Evolutionary conservation across 2,797 vertebrate genomes (phyloP).

Genomic region (Valencia hispanica): DNA sequence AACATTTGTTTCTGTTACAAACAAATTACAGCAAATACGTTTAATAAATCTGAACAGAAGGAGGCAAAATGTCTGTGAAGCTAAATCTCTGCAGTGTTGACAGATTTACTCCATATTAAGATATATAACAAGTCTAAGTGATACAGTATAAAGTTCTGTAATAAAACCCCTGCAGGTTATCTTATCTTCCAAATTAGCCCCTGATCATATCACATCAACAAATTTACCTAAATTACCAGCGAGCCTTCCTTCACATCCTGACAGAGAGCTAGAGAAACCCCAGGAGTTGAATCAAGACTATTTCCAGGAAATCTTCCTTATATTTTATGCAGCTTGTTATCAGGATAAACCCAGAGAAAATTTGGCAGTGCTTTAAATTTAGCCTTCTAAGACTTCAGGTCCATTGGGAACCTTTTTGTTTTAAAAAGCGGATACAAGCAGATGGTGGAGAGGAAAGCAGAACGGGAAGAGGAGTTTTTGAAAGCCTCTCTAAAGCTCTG

Average conservation of each 20-base stretch:
- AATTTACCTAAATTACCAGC: slow-evolving; percentile 5
- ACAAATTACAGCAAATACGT: background rate
- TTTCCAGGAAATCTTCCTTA: background rate
- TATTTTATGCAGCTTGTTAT: slow-evolving; percentile 24
- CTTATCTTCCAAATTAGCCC: background rate
- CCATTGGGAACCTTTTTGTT: slow-evolving; percentile 35
- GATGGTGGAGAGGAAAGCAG: slow-evolving; percentile 49
- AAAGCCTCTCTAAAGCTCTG: slow-evolving; percentile 24
- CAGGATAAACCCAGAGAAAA: slow-evolving; percentile 27
- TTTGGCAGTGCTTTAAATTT: slow-evolving; percentile 42
- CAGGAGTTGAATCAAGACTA: slow-evolving; percentile 9
- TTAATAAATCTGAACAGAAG: slow-evolving; percentile 1
- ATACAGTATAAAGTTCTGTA: background rate
- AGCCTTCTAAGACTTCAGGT: slow-evolving; percentile 29
- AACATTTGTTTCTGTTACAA: background rate
- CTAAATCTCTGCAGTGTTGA: background rate
- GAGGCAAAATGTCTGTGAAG: background rate
- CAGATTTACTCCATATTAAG: no score
- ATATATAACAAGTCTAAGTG: background rate
- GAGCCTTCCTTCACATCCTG: background rate
- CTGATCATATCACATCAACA: background rate
- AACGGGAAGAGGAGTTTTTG: slow-evolving; percentile 27
- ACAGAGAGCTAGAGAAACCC: background rate
- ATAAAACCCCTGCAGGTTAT: slow-evolving; percentile 4
- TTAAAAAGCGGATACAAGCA: slow-evolving; percentile 52